Conservation (phyloP, 2,113 vertebrate species). For the Semicossyphus pulcher region DNA sequence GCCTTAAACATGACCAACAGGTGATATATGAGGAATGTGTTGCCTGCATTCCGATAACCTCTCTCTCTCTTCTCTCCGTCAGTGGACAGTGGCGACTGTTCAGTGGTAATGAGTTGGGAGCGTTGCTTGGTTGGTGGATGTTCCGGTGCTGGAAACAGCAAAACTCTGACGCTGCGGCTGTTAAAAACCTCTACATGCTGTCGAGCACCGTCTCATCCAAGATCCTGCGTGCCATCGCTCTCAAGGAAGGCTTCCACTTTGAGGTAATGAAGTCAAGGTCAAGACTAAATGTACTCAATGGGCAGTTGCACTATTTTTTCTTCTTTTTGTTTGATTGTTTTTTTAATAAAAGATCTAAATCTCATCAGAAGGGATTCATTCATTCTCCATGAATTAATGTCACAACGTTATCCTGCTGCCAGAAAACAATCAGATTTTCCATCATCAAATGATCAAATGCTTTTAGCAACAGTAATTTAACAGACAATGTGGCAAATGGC, state of each 20-base stretch:
- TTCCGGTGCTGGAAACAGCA: constrained; percentile 93
- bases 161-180: constrained; percentile 74
- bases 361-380: too few relatives aligned
- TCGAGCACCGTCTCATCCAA: constrained; percentile 98
- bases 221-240: constrained; percentile 93
- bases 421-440: too few relatives aligned
- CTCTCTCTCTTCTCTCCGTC: constrained; percentile 1
- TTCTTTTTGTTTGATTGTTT: too few relatives aligned
- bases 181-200: constrained; percentile 94
- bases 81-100: constrained; percentile 96
- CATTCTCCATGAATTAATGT: too few relatives aligned
- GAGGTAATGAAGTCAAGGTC: constrained; percentile 84
- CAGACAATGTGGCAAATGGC: background rate
- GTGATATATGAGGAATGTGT: background rate
- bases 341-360: too few relatives aligned
- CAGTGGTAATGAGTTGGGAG: constrained; percentile 95
- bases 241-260: constrained; percentile 98
- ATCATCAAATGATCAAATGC: too few relatives aligned
- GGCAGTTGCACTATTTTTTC: too few relatives aligned
- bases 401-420: too few relatives aligned
- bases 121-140: constrained; percentile 96
- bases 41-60: background rate
- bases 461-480: background rate
- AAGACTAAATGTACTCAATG: too few relatives aligned
- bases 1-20: background rate